These are phyloP conservation scores for Campylorhamphus procurvoides DNA, from an alignment of 2,113 vertebrate species.

Conservation along the genomic window DNA sequence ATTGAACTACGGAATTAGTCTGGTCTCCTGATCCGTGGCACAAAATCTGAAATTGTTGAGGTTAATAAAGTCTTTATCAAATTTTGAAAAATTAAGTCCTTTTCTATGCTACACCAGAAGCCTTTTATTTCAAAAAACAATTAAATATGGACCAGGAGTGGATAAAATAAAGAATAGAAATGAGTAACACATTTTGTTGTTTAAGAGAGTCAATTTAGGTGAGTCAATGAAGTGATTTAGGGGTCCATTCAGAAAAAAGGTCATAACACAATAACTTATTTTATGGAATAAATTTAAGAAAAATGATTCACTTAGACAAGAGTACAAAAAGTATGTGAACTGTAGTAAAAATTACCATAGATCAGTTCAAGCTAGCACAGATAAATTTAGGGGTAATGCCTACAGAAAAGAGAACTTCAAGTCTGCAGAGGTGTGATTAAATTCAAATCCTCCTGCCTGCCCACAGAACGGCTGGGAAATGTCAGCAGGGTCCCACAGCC, in stretches of 20 bases:
- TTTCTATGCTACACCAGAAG: not conserved
- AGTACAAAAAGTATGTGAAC: not conserved
- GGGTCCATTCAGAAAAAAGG: not conserved
- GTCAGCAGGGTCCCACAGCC: not conserved
- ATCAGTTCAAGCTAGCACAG: not conserved
- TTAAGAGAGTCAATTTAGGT: not conserved
- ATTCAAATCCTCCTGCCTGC: not conserved
- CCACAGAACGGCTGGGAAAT: not conserved
- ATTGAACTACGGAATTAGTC: not conserved
- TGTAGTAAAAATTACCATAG: not conserved
- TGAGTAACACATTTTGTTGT: not conserved
- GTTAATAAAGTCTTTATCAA: slow-evolving; percentile 37
- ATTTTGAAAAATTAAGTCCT: slow-evolving; percentile 32
- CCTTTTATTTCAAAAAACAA: not conserved
- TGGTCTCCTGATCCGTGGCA: slow-evolving; percentile 10
- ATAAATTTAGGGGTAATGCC: not conserved
- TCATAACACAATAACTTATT: not conserved
- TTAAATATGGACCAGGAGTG: not conserved
- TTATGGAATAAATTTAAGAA: not conserved
- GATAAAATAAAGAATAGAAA: not conserved
- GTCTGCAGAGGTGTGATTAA: not conserved
- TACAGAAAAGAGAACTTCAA: not conserved
- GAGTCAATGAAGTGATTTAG: not conserved
- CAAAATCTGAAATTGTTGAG: slow-evolving; percentile 28
- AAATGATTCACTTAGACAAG: not conserved